A percentile compares a stretch with the other conserved stretches of the same genome.
phyloP scores from a whole-genome alignment of 2,888 invertebrate genomes.

The Entomobrya multifasciata region DNA sequence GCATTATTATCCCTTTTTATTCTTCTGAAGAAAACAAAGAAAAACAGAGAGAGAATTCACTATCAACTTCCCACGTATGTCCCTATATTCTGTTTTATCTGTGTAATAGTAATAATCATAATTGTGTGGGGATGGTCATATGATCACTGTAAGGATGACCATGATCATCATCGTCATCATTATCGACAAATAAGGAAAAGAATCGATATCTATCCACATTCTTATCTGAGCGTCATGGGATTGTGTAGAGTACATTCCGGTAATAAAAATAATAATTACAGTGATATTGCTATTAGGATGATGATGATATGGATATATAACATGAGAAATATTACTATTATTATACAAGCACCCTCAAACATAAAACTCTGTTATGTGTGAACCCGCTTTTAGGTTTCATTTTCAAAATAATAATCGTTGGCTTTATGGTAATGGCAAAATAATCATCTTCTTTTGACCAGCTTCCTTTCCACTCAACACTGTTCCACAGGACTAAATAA shows the following conservation, averaged over 20 bases:
- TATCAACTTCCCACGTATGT: no score
- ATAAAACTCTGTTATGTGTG: no score
- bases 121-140: constrained; percentile 21
- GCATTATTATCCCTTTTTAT: background rate
- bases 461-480: no score
- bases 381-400: no score
- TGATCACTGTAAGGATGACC: background rate
- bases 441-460: constrained; percentile 11
- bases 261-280: constrained; percentile 33
- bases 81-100: no score
- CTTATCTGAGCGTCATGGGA: background rate
- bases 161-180: background rate
- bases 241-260: background rate
- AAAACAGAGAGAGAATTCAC: background rate
- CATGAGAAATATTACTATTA: constrained; percentile 12
- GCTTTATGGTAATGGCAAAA: constrained; percentile 6
- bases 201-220: background rate
- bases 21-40: background rate
- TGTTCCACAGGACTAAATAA: no score
- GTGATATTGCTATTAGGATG: background rate
- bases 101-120: constrained; percentile 18
- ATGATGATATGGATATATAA: constrained; percentile 22
- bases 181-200: background rate
- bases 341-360: no score
- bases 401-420: constrained; percentile 25